These are phyloP conservation scores for Lepus townsendii DNA, from an alignment of 2,797 vertebrate genomes.

Conservation along the genomic window DNA sequence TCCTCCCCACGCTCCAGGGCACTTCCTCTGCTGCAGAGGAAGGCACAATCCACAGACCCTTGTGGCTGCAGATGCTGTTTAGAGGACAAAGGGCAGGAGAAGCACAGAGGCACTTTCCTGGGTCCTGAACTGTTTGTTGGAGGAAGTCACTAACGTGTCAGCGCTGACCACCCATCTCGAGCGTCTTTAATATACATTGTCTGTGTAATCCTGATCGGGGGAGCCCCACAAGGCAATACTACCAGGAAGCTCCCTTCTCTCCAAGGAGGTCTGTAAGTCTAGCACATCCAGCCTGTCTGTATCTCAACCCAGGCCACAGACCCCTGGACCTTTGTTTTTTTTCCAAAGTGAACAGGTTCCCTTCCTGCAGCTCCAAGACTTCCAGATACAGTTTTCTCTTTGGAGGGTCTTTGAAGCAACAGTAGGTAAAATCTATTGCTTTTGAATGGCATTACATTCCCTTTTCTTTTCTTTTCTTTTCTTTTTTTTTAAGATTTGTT, in stretches of 20 bases:
- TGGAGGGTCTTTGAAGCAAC: constrained; percentile 9
- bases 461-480: background rate
- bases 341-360: background rate
- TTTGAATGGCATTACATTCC: background rate
- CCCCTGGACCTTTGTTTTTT: background rate
- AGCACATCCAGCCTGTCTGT: background rate
- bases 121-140: background rate
- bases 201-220: background rate
- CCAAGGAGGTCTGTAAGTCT: background rate
- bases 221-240: background rate
- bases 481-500: too few species aligned
- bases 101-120: background rate
- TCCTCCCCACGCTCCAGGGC: background rate
- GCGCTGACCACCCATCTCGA: background rate
- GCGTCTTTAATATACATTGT: background rate
- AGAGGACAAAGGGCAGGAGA: constrained; percentile 32
- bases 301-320: background rate
- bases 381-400: background rate
- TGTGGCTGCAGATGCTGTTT: background rate
- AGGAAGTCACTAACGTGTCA: background rate
- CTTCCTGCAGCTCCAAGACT: background rate
- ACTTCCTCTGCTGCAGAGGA: background rate
- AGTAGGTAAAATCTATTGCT: background rate
- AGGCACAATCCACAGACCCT: background rate
- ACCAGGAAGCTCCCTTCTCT: background rate